Conservation (phyloP, 2,888 invertebrate genomes). For the Oscheius myriophilus region DNA sequence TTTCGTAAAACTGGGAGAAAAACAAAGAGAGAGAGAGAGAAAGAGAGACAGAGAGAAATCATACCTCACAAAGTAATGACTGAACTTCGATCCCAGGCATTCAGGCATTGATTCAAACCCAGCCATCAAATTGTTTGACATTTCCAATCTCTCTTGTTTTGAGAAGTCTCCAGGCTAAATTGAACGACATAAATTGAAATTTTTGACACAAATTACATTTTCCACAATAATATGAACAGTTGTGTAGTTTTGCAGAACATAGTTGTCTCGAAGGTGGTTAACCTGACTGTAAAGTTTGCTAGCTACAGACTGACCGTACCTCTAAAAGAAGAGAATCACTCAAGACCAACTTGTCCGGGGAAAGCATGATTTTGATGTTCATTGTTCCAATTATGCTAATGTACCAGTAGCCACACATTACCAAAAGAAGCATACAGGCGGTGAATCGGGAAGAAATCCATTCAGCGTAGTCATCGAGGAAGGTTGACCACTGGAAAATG, state of each 20-base stretch:
- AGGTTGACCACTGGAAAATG: conserved; percentile 6
- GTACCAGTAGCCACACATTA: conserved; percentile 29
- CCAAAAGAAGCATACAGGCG: conserved; percentile 52
- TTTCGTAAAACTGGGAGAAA: too few species aligned
- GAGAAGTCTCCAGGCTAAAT: conserved; percentile 59
- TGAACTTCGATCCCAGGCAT: conserved; percentile 59
- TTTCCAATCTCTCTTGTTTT: conserved; percentile 40
- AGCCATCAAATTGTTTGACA: conserved; percentile 50
- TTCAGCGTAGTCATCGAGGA: conserved; percentile 57
- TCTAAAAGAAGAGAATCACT: conserved; percentile 61
- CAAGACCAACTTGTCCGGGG: conserved; percentile 65
- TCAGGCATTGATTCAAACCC: conserved; percentile 61
- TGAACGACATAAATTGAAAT: not conserved
- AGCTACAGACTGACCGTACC: conserved; percentile 25
- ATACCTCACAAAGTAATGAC: conserved; percentile 62
- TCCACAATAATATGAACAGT: conserved; percentile 63
- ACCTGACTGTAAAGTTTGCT: conserved; percentile 38
- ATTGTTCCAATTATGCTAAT: conserved; percentile 53
- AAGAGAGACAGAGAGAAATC: not conserved
- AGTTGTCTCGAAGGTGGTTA: conserved; percentile 60
- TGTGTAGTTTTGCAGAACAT: conserved; percentile 64
- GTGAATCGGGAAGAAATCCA: conserved; percentile 66
- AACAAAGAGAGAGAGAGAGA: not conserved
- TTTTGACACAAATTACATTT: conserved; percentile 41
- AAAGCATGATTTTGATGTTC: conserved; percentile 57